phyloP scores from a whole-genome alignment of 1,140 invertebrate genomes.

The Papilio dardanus region DNA sequence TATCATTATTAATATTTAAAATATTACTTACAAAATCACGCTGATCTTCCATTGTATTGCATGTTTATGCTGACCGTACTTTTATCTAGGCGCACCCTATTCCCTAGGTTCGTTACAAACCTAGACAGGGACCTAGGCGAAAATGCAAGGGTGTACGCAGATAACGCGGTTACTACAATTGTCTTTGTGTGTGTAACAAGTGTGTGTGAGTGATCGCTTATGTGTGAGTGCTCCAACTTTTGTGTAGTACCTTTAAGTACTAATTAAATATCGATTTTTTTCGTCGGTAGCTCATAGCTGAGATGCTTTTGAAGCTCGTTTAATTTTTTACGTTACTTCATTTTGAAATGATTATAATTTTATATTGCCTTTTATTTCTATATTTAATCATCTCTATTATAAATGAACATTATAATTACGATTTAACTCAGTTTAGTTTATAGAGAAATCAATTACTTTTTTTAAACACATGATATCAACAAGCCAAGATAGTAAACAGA shows the following conservation, averaged over 20 bases:
- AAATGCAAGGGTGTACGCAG: slow-evolving; percentile 68
- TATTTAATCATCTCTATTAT: background rate
- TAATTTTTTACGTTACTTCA: slow-evolving; percentile 4
- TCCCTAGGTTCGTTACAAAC: slow-evolving; percentile 66
- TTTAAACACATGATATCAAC: no score
- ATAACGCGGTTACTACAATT: slow-evolving; percentile 52
- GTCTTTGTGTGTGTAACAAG: slow-evolving; percentile 40
- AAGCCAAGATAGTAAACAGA: no score
- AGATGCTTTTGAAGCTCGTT: slow-evolving; percentile 23
- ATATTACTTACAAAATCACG: background rate
- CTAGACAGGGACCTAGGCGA: slow-evolving; percentile 76
- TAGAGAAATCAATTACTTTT: no score
- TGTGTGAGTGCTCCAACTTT: slow-evolving; percentile 31
- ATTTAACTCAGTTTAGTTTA: no score
- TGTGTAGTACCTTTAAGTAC: slow-evolving; percentile 44
- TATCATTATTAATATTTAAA: background rate
- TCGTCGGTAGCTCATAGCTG: slow-evolving; percentile 13
- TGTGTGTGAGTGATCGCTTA: slow-evolving; percentile 42
- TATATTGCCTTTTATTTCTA: background rate
- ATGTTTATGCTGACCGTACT: slow-evolving; percentile 56
- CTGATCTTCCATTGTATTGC: background rate
- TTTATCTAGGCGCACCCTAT: slow-evolving; percentile 76
- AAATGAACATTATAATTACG: background rate
- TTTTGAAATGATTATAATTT: background rate
- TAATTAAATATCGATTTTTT: slow-evolving; percentile 42